A percentile compares a stretch with the other conserved stretches of the same genome.
Evolutionary conservation across 2,797 vertebrate species (phyloP).

Genomic region (Adelosebastes latens): DNA sequence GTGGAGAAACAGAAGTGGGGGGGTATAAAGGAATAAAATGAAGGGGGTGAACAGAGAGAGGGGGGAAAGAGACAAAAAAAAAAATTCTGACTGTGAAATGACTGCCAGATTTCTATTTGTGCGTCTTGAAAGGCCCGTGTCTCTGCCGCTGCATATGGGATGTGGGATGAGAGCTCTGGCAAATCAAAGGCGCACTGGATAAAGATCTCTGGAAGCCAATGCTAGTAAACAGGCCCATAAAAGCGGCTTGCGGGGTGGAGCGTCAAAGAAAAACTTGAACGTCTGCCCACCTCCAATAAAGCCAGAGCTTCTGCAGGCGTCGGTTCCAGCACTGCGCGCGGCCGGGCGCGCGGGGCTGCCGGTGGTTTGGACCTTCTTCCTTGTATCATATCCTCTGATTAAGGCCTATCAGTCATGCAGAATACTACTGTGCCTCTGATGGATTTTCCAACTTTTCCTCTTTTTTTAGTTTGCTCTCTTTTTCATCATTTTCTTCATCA

Average conservation of each 20-base stretch:
- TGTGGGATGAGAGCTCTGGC: constrained; percentile 84
- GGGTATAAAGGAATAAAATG: constrained; percentile 64
- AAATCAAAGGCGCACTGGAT: constrained; percentile 83
- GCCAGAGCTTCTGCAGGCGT: constrained; percentile 78
- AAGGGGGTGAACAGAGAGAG: constrained; percentile 49
- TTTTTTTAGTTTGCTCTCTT: constrained; percentile 1
- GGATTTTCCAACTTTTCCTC: constrained; percentile 49
- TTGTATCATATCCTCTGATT: constrained; percentile 64
- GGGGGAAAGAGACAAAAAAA: constrained; percentile 22
- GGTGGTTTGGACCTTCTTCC: constrained; percentile 62
- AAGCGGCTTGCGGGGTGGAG: constrained; percentile 81
- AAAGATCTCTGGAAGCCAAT: constrained; percentile 84
- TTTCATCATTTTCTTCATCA: constrained; percentile 31
- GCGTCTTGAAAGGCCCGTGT: constrained; percentile 79
- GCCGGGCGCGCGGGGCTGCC: constrained; percentile 28
- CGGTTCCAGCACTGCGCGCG: constrained; percentile 43
- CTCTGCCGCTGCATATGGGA: constrained; percentile 82
- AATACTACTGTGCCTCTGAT: constrained; percentile 32
- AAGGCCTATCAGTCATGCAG: constrained; percentile 61
- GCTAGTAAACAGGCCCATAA: constrained; percentile 86
- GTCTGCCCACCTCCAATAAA: constrained; percentile 81
- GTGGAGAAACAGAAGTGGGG: constrained; percentile 52
- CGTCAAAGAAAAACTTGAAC: constrained; percentile 82
- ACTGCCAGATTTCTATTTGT: constrained; percentile 84
- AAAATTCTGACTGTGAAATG: constrained; percentile 80